phyloP scores from a whole-genome alignment of 2,888 invertebrate genomes.

The Parnassius apollo region DNA sequence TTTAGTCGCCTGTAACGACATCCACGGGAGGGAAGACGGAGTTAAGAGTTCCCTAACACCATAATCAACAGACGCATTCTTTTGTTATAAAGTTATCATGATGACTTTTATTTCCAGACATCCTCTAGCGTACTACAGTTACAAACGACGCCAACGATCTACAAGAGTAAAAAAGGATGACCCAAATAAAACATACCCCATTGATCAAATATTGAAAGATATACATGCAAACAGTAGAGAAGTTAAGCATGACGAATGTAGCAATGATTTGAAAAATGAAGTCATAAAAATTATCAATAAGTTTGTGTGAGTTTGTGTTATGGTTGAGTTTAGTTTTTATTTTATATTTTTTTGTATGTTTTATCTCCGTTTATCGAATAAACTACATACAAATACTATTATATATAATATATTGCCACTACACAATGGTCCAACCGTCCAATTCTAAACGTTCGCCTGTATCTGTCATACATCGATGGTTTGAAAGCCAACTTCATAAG shows the following conservation, averaged over 20 bases:
- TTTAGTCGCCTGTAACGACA: too few relatives aligned
- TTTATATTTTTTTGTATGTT: neutral
- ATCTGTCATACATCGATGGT: too few relatives aligned
- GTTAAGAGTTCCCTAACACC: too few relatives aligned
- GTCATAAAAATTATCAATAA: conserved; percentile 44
- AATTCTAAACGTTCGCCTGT: too few relatives aligned
- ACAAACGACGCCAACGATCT: conserved; percentile 8
- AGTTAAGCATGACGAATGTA: conserved; percentile 12
- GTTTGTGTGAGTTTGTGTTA: conserved; percentile 43
- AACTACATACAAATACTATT: too few relatives aligned
- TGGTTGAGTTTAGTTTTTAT: conserved; percentile 2
- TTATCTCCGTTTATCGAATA: neutral
- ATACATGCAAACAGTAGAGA: neutral
- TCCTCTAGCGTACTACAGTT: conserved; percentile 14
- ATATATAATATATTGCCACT: too few relatives aligned
- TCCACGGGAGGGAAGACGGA: too few relatives aligned
- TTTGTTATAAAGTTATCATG: too few relatives aligned
- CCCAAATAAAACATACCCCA: conserved; percentile 12
- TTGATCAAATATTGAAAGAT: conserved; percentile 14
- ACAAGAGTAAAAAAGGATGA: conserved; percentile 23
- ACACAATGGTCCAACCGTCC: too few relatives aligned
- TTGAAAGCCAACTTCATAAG: too few relatives aligned
- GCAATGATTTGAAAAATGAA: conserved; percentile 32
- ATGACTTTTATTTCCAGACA: conserved; percentile 10
- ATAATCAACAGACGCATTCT: too few relatives aligned